A percentile compares a stretch with the other conserved stretches of the same genome.
phyloP scores from a whole-genome alignment of 1,140 invertebrate species.

The Panagrolaimus sp. region DNA sequence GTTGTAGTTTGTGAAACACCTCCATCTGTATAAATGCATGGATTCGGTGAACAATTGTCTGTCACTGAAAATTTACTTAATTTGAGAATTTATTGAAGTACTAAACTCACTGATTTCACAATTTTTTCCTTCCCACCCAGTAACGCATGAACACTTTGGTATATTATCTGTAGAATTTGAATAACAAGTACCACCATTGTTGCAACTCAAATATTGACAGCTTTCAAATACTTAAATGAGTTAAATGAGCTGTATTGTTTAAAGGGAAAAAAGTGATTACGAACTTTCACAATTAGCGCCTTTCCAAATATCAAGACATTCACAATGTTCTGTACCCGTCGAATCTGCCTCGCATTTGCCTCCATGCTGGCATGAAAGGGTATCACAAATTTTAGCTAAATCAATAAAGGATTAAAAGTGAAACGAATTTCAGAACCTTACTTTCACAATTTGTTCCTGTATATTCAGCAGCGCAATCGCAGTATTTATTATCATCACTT shows the following conservation, averaged over 20 bases:
- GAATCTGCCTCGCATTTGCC: not conserved
- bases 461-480: not conserved
- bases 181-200: conserved; percentile 7
- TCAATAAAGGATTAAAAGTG: no score
- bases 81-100: no score
- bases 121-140: not conserved
- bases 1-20: not conserved
- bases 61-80: not conserved
- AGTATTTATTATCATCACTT: not conserved
- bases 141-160: not conserved
- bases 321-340: not conserved
- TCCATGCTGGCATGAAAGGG: not conserved
- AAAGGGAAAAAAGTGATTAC: not conserved
- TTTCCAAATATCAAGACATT: not conserved
- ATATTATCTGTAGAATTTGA: not conserved
- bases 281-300: not conserved
- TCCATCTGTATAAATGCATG: not conserved
- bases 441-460: conserved; percentile 12
- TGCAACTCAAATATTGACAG: not conserved
- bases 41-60: not conserved
- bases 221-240: not conserved
- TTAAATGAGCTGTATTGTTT: not conserved
- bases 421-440: not conserved
- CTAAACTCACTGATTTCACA: not conserved
- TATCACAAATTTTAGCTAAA: not conserved